A percentile compares a stretch with the other conserved stretches of the same genome.
phyloP scores from a whole-genome alignment of 2,888 invertebrate species.

The Drosophila mercatorum region DNA sequence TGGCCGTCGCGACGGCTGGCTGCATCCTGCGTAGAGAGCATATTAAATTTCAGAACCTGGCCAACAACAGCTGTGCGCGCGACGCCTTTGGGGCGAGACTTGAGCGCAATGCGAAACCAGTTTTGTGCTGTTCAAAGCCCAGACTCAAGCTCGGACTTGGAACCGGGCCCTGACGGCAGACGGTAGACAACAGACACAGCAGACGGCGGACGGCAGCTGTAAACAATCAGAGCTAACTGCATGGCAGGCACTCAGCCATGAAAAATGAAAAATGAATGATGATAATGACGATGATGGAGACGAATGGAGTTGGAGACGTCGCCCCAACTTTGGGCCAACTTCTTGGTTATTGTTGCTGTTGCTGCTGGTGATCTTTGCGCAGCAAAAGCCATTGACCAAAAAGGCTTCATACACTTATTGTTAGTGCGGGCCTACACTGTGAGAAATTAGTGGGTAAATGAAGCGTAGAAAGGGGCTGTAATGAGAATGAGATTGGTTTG shows the following conservation, averaged over 20 bases:
- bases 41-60: constrained; percentile 75
- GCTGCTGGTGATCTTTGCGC: constrained; percentile 46
- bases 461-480: not conserved
- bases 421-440: constrained; percentile 32
- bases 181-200: constrained; percentile 3
- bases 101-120: constrained; percentile 55
- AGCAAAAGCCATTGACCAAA: constrained; percentile 73
- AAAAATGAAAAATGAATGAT: constrained; percentile 75
- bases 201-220: constrained; percentile 69
- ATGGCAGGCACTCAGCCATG: constrained; percentile 79
- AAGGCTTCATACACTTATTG: constrained; percentile 59
- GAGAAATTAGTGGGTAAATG: constrained; percentile 1
- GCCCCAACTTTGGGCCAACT: constrained; percentile 29
- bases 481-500: too few species aligned
- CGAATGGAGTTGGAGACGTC: constrained; percentile 17
- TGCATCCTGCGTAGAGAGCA: constrained; percentile 75
- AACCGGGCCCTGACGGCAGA: constrained; percentile 21
- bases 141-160: constrained; percentile 20
- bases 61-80: constrained; percentile 64
- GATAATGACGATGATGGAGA: constrained; percentile 64
- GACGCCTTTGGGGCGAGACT: constrained; percentile 55
- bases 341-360: constrained; percentile 15
- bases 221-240: constrained; percentile 80
- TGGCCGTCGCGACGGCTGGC: constrained; percentile 29
- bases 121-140: constrained; percentile 41